Conservation (phyloP, 2,113 vertebrate genomes). For the Pholis gunnellus region DNA sequence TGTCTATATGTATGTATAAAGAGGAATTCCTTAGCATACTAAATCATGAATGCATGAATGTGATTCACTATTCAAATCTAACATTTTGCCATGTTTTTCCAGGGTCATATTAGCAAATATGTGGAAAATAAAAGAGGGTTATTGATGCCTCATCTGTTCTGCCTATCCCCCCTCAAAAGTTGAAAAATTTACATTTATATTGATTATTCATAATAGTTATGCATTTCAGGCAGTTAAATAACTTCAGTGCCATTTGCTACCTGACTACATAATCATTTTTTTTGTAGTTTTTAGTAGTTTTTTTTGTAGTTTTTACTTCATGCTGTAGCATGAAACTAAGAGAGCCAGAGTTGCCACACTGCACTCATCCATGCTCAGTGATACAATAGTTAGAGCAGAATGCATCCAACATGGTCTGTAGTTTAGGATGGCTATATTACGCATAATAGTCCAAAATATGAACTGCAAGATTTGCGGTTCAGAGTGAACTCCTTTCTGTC, state of each 20-base stretch:
- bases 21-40: not conserved
- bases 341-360: constrained; percentile 11
- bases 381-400: constrained; percentile 6
- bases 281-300: too few relatives aligned
- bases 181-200: not conserved
- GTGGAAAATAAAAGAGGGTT: not conserved
- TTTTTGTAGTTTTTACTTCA: not conserved
- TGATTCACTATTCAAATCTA: not conserved
- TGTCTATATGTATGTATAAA: not conserved
- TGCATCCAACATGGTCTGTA: not conserved
- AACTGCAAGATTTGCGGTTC: constrained; percentile 22
- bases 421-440: not conserved
- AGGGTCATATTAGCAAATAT: not conserved
- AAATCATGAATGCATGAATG: not conserved
- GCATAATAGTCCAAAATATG: constrained; percentile 11
- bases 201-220: constrained; percentile 5
- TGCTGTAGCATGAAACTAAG: constrained; percentile 24
- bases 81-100: not conserved
- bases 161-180: not conserved
- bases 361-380: constrained; percentile 5
- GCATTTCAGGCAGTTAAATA: not conserved
- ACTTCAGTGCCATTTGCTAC: not conserved
- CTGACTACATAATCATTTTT: too few relatives aligned
- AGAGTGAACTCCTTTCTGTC: constrained; percentile 57
- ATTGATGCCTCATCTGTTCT: not conserved